These are phyloP conservation scores for Perca fluviatilis DNA, from an alignment of 2,113 vertebrate genomes.

Conservation along the genomic window DNA sequence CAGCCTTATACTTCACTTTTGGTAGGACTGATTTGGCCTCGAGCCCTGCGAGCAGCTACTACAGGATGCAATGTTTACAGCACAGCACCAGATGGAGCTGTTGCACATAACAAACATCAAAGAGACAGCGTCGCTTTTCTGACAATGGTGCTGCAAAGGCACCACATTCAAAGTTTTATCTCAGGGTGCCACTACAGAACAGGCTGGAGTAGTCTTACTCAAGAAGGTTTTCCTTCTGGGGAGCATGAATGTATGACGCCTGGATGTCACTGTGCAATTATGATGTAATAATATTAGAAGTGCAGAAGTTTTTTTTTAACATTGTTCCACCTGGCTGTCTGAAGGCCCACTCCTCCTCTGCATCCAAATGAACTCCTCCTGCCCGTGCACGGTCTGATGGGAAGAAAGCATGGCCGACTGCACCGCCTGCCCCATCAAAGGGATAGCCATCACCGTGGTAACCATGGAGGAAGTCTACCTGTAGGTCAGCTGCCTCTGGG, in stretches of 20 bases:
- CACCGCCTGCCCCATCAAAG: constrained; percentile 80
- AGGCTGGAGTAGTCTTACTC: background rate
- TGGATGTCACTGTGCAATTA: background rate
- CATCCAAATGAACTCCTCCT: constrained; percentile 79
- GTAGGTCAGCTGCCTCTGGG: constrained; percentile 71
- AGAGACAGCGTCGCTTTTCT: background rate
- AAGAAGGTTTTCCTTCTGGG: no score
- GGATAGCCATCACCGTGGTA: constrained; percentile 78
- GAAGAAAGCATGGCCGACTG: constrained; percentile 81
- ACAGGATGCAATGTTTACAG: background rate
- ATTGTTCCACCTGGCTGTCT: constrained; percentile 74
- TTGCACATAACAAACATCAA: background rate
- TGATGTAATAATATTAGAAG: background rate
- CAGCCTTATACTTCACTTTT: background rate
- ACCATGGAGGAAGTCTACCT: constrained; percentile 77
- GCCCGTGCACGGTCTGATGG: constrained; percentile 76
- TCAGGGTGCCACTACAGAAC: background rate
- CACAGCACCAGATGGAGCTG: background rate
- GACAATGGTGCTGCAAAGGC: background rate
- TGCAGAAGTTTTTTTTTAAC: background rate
- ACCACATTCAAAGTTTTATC: background rate
- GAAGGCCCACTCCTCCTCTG: constrained; percentile 82
- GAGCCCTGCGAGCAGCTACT: background rate
- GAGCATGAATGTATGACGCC: no score
- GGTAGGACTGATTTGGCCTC: background rate